These are phyloP conservation scores for Myotis pilosus DNA, from an alignment of 2,797 vertebrate genomes.

Conservation along the genomic window DNA sequence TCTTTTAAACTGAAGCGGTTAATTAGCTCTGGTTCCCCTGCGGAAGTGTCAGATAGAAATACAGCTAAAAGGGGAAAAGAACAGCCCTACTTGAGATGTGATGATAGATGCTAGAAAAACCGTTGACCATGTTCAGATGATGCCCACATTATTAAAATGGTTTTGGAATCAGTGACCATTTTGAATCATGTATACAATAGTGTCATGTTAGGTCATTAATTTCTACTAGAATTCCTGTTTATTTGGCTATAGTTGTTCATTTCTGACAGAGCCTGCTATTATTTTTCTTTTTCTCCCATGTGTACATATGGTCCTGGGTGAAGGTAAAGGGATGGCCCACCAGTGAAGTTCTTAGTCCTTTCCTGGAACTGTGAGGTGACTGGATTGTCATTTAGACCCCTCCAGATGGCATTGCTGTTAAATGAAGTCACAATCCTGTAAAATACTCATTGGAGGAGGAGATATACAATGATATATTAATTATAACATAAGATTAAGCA, in stretches of 20 bases:
- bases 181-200: background rate
- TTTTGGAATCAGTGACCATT: background rate
- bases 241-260: background rate
- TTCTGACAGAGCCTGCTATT: background rate
- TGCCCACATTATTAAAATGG: background rate
- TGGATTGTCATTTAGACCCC: background rate
- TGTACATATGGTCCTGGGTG: background rate
- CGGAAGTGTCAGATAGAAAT: background rate
- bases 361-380: background rate
- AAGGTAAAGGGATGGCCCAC: background rate
- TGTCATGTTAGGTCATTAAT: background rate
- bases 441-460: background rate
- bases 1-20: conserved; percentile 41
- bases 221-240: background rate
- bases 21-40: conserved; percentile 35
- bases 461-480: background rate
- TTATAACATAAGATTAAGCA: background rate
- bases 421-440: background rate
- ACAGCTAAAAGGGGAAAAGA: background rate
- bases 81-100: background rate
- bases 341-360: background rate
- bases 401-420: background rate
- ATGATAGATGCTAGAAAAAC: background rate
- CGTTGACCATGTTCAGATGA: background rate
- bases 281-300: background rate